Conservation (phyloP, 2,888 invertebrate genomes). For the Luffia ferchaultella region DNA sequence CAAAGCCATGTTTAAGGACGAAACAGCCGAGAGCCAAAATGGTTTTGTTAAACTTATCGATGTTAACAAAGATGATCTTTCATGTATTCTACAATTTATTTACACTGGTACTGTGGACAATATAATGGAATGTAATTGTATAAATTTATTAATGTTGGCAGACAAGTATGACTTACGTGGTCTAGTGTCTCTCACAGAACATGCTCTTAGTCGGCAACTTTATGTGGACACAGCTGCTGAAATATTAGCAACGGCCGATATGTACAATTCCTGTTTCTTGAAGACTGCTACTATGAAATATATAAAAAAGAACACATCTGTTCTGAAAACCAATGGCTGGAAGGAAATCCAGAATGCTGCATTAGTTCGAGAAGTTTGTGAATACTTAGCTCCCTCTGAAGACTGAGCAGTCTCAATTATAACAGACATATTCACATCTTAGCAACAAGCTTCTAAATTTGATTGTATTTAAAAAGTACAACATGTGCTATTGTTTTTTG, state of each 20-base stretch:
- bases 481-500: too few relatives aligned
- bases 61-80: constrained; percentile 38
- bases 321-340: constrained; percentile 30
- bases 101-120: constrained; percentile 44
- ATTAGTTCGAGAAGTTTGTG: constrained; percentile 37
- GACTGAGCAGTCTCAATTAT: too few relatives aligned
- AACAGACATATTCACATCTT: too few relatives aligned
- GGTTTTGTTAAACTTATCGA: constrained; percentile 40
- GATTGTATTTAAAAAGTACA: too few relatives aligned
- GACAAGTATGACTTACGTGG: constrained; percentile 44
- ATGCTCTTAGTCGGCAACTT: constrained; percentile 33
- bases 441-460: too few relatives aligned
- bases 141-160: constrained; percentile 38
- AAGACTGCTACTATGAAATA: constrained; percentile 38
- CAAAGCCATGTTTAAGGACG: constrained; percentile 51
- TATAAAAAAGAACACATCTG: constrained; percentile 34
- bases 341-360: constrained; percentile 36
- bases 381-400: constrained; percentile 16
- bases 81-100: constrained; percentile 39
- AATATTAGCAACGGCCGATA: constrained; percentile 37
- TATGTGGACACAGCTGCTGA: constrained; percentile 39
- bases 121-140: constrained; percentile 32
- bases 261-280: constrained; percentile 36
- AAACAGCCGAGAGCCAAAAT: constrained; percentile 48
- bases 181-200: constrained; percentile 33